Conservation (phyloP, 2,888 invertebrate genomes). For the Pandemis cinnamomeana region DNA sequence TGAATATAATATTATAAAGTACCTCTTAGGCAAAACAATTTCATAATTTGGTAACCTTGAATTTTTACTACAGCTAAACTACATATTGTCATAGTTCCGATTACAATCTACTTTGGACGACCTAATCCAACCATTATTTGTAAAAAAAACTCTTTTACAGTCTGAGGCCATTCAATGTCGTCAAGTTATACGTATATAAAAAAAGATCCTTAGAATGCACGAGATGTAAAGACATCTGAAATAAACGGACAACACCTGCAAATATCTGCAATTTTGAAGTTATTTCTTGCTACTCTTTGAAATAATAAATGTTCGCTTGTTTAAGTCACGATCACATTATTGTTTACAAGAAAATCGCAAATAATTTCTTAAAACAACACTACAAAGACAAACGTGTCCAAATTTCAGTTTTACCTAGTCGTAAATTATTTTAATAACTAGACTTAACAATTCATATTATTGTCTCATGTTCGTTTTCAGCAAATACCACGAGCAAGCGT, state of each 20-base stretch:
- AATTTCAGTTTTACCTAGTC: constrained; percentile 9
- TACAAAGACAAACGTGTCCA: neutral
- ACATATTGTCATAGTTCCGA: constrained; percentile 12
- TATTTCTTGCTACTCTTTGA: too few species aligned
- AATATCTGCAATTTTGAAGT: neutral
- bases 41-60: constrained; percentile 22
- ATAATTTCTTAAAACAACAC: too few species aligned
- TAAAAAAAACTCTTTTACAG: constrained; percentile 13
- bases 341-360: too few species aligned
- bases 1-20: constrained; percentile 8
- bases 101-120: constrained; percentile 29
- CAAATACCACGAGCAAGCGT: constrained; percentile 9
- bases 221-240: neutral
- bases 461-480: constrained; percentile 14
- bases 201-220: constrained; percentile 1
- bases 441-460: constrained; percentile 31
- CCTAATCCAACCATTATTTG: constrained; percentile 19
- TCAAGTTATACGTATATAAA: neutral
- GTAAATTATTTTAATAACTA: constrained; percentile 12
- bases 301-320: too few species aligned
- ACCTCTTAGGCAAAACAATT: constrained; percentile 28
- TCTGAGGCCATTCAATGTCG: constrained; percentile 26
- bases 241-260: neutral
- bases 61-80: constrained; percentile 19
- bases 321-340: too few species aligned